These are phyloP conservation scores for Oryzias dopingdopingensis DNA, from an alignment of 2,797 vertebrate genomes.

Conservation along the genomic window DNA sequence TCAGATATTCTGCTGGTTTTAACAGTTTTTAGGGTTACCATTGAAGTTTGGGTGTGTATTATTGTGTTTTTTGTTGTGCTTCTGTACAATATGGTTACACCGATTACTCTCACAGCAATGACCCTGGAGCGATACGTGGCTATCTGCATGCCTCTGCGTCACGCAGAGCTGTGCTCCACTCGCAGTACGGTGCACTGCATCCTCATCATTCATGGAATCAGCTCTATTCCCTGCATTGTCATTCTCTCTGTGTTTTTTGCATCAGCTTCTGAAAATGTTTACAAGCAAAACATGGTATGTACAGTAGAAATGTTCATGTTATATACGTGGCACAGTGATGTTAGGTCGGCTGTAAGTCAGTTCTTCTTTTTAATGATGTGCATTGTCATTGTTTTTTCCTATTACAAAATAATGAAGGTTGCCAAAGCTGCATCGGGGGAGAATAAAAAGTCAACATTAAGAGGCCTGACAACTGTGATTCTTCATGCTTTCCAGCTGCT, in stretches of 20 bases:
- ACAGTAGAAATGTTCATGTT: no score
- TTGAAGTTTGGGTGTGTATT: not conserved
- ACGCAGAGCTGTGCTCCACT: conserved; percentile 48
- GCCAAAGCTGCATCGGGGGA: no score
- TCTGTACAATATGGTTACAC: conserved; percentile 9
- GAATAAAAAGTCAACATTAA: no score
- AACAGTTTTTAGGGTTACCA: not conserved
- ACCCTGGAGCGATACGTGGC: conserved; percentile 70
- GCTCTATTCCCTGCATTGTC: conserved; percentile 33
- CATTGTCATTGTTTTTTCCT: no score
- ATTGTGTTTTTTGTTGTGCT: not conserved
- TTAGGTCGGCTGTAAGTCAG: no score
- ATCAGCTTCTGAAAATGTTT: no score
- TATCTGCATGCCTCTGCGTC: conserved; percentile 65
- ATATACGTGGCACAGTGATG: no score
- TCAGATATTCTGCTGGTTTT: not conserved
- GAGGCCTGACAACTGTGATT: no score
- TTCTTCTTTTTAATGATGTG: no score
- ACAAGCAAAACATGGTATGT: no score
- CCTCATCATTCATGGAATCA: conserved; percentile 49
- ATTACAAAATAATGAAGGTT: no score
- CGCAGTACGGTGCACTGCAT: conserved; percentile 18
- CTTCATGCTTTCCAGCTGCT: no score
- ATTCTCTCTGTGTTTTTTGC: not conserved
- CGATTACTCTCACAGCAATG: conserved; percentile 68